A percentile compares a stretch with the other conserved stretches of the same genome.
phyloP scores from a whole-genome alignment of 2,113 vertebrate species.

The Cavia porcellus region DNA sequence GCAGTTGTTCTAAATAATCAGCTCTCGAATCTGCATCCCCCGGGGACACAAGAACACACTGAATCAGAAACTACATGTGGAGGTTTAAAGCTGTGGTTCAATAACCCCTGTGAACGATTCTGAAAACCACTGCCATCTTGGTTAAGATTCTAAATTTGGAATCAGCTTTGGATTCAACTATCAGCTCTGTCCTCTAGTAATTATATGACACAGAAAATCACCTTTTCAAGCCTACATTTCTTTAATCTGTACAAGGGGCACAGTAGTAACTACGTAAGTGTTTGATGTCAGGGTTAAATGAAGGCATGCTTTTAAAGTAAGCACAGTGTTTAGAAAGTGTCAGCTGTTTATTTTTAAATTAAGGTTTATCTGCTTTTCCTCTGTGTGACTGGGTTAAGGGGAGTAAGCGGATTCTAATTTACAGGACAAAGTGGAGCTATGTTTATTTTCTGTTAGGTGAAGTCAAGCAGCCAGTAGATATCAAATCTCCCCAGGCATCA shows the following conservation, averaged over 20 bases:
- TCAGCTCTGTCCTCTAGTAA: not conserved
- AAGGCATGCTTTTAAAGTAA: not conserved
- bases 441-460: conserved; percentile 38
- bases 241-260: not conserved
- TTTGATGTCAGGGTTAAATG: not conserved
- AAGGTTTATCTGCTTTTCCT: conserved; percentile 23
- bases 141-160: conserved; percentile 6
- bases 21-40: not conserved
- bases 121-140: not conserved
- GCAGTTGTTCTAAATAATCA: not conserved
- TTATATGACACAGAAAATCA: not conserved
- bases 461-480: not conserved
- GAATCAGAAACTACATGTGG: not conserved
- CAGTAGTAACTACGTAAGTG: not conserved
- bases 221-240: not conserved
- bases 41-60: not conserved
- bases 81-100: not conserved
- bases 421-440: not conserved
- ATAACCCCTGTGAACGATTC: not conserved
- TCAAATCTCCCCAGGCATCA: not conserved
- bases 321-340: not conserved
- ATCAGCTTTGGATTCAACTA: not conserved
- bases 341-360: not conserved
- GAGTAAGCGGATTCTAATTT: conserved; percentile 11
- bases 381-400: not conserved